Conservation (phyloP, 2,888 invertebrate genomes). For the Tridacna gigas region DNA sequence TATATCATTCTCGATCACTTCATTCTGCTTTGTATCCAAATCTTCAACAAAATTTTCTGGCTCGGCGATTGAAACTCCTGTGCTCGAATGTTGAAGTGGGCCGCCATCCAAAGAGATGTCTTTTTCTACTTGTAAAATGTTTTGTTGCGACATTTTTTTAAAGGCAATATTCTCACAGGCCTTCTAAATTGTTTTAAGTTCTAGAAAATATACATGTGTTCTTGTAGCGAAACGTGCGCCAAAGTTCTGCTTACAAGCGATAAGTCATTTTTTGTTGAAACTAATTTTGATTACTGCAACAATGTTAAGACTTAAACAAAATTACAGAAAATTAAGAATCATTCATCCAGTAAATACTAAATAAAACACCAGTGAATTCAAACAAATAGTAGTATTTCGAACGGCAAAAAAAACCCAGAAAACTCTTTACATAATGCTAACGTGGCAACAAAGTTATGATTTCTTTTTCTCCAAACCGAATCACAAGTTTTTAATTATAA, state of each 20-base stretch:
- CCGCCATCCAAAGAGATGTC: slow-evolving; percentile 2
- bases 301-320: neutral
- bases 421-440: neutral
- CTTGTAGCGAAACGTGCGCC: neutral
- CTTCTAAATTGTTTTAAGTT: neutral
- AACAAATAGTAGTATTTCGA: neutral
- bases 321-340: neutral
- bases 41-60: slow-evolving; percentile 49
- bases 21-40: slow-evolving; percentile 11
- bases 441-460: neutral
- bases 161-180: neutral
- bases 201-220: neutral
- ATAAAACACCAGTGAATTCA: neutral
- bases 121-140: slow-evolving; percentile 14
- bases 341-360: neutral
- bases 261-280: neutral
- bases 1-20: neutral
- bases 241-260: neutral
- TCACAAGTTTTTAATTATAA: neutral
- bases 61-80: slow-evolving; percentile 48
- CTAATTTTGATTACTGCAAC: neutral
- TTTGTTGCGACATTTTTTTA: slow-evolving; percentile 8
- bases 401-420: neutral
- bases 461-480: neutral
- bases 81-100: slow-evolving; percentile 36